Conservation (phyloP, 2,797 vertebrate genomes). For the Balearica regulorum region DNA sequence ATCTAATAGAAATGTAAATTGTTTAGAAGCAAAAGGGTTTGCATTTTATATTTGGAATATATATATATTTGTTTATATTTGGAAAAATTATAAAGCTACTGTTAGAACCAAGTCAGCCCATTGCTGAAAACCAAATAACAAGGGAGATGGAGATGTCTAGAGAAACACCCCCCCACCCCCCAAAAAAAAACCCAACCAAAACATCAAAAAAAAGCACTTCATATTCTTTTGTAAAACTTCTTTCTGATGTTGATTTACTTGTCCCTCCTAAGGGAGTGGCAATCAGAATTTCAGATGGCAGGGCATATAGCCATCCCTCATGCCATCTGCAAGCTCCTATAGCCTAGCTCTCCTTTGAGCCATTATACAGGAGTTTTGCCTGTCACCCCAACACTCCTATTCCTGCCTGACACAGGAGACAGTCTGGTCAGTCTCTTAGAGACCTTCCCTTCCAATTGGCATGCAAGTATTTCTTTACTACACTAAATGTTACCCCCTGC, state of each 20-base stretch:
- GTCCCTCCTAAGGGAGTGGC: not conserved
- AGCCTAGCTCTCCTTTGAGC: not conserved
- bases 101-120: not conserved
- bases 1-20: not conserved
- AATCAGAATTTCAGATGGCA: not conserved
- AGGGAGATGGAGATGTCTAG: not conserved
- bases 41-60: not conserved
- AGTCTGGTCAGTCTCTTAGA: not conserved
- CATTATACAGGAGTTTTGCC: not conserved
- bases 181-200: not conserved
- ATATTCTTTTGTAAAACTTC: not conserved
- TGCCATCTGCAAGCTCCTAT: not conserved
- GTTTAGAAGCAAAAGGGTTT: not conserved
- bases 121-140: not conserved
- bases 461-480: not conserved
- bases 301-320: not conserved
- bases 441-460: not conserved
- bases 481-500: not conserved
- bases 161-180: not conserved
- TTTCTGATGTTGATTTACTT: not conserved
- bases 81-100: not conserved
- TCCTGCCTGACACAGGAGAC: not conserved
- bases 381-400: not conserved
- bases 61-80: not conserved
- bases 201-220: not conserved